Evolutionary conservation across 2,888 invertebrate genomes (phyloP), one percentile per base, ranked within the genome.

Genomic region (Andrena bicolor): DNA sequence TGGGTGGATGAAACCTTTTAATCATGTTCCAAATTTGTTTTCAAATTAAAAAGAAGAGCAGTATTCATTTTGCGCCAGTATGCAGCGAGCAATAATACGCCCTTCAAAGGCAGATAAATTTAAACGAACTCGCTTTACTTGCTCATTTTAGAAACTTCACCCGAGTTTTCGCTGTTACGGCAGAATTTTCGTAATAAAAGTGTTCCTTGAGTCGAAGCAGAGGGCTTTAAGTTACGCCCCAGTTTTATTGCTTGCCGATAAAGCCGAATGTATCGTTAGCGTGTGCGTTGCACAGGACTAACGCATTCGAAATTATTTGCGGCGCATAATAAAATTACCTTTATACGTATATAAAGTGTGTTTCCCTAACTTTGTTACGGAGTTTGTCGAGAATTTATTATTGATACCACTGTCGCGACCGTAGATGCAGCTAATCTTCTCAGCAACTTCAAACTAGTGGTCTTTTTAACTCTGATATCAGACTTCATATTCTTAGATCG

Each of bases 201-300:
- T 68, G 63, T 41, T 41, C 16, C 61, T 26, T 49, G 75, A 69
- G 63, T 32, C 49, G 51, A 20, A 30, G 41, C 48, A 26, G 41
- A 63, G 26, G 28, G 61, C 49, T 75, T 48, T 30, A 23, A 78
- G 78, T 78, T 65, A 69, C 75, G 78, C 56, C 63, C 68, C 23
- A 16, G 32, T 68, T 56, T 64, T 78, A 78, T 75, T 69, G 48
- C 63, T 63, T 48, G 26, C 23, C 53, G 63, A 64, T 56, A 75
- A 63, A 26, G 63, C 28, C 66, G 68, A 49, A 48, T 56, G 75
- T 28, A 35, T 23, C 28, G 10, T 35, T 10, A 8, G 49, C 13
- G 26, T 28, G 6, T 6, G 26, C 5, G 35, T 23, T 23, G 23
- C 35, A 13, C 20, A 65, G 32, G 65, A 58, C 60, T 61, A 10